Conservation (phyloP, 2,888 invertebrate genomes). For the Aphodius granarius region DNA sequence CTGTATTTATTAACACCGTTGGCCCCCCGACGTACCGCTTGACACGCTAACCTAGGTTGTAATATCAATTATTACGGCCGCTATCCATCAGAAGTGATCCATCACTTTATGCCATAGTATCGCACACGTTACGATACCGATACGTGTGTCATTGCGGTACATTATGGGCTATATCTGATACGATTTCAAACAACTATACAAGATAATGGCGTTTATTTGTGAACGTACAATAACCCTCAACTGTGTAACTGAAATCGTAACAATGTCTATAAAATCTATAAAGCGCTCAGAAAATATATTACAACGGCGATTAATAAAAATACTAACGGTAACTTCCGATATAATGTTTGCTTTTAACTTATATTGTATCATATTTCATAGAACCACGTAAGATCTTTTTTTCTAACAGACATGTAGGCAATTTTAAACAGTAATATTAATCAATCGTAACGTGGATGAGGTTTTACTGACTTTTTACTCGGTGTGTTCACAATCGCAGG, state of each 20-base stretch:
- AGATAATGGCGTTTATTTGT: not conserved
- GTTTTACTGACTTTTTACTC: too few relatives aligned
- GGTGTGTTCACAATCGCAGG: too few relatives aligned
- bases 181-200: not conserved
- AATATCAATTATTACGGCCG: constrained; percentile 19
- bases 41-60: constrained; percentile 12
- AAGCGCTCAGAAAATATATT: not conserved
- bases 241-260: not conserved
- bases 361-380: too few relatives aligned
- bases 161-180: not conserved
- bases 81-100: not conserved
- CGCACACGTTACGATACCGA: not conserved
- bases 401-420: too few relatives aligned
- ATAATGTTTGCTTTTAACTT: too few relatives aligned
- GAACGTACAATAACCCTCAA: not conserved
- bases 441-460: too few relatives aligned
- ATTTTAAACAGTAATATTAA: too few relatives aligned
- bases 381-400: too few relatives aligned
- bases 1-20: constrained; percentile 18
- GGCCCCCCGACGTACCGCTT: not conserved
- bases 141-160: not conserved
- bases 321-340: not conserved
- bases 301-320: not conserved
- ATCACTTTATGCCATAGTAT: constrained; percentile 12
- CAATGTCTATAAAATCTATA: not conserved